A percentile compares a stretch with the other conserved stretches of the same genome.
These are phyloP conservation scores for Pangasius larnaudii DNA, from an alignment of 2,797 vertebrate species.

Conservation along the genomic window DNA sequence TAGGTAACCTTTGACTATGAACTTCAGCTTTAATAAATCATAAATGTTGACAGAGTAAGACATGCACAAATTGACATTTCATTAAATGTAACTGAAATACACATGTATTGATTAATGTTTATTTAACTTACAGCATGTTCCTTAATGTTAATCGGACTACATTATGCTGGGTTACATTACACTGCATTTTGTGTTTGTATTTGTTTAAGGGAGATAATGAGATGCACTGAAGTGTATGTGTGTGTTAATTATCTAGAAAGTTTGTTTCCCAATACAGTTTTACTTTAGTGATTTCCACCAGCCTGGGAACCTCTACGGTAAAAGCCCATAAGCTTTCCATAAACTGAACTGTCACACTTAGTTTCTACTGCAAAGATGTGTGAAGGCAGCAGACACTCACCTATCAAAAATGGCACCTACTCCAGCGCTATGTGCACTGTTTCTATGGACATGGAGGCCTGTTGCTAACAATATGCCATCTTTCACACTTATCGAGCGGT, in stretches of 20 bases:
- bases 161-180: background rate
- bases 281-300: background rate
- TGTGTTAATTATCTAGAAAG: background rate
- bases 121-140: too few relatives aligned
- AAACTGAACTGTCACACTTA: background rate
- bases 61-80: background rate
- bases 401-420: conserved; percentile 89
- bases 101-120: background rate
- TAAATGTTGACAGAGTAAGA: too few relatives aligned
- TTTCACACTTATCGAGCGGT: conserved; percentile 68
- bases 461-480: conserved; percentile 86
- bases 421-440: conserved; percentile 85
- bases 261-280: background rate
- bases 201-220: too few relatives aligned
- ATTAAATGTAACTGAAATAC: background rate
- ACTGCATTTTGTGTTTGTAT: background rate
- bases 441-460: conserved; percentile 84
- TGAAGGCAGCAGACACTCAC: conserved; percentile 61
- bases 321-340: background rate
- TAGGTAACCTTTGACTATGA: too few relatives aligned
- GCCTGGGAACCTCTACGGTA: background rate
- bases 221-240: background rate
- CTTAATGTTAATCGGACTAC: background rate
- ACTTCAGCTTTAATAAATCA: too few relatives aligned
- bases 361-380: background rate